Conservation (phyloP, 1,140 invertebrate species). For the Phocides pigmalion region DNA sequence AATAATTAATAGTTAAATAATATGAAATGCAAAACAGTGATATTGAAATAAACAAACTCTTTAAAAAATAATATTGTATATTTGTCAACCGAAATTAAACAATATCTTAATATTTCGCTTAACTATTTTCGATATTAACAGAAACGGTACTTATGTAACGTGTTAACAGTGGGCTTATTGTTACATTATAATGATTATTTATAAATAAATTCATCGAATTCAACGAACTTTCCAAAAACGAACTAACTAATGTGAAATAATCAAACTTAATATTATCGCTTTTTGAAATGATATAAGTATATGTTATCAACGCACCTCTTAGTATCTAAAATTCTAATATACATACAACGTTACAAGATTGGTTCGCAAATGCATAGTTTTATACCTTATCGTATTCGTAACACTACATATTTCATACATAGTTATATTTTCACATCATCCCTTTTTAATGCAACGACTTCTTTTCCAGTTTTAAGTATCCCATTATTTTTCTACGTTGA, state of each 20-base stretch:
- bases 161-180: conserved; percentile 67
- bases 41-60: conserved; percentile 44
- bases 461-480: neutral
- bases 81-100: conserved; percentile 82
- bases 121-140: conserved; percentile 71
- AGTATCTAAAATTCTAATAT: conserved; percentile 72
- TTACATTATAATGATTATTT: conserved; percentile 54
- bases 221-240: conserved; percentile 36
- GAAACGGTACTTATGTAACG: conserved; percentile 57
- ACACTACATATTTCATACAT: conserved; percentile 29
- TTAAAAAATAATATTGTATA: conserved; percentile 79
- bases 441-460: neutral
- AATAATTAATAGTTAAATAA: no score
- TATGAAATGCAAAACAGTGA: no score
- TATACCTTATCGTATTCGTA: conserved; percentile 1
- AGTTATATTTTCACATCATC: conserved; percentile 2
- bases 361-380: conserved; percentile 43
- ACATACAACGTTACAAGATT: conserved; percentile 63
- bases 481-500: no score
- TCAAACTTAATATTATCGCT: conserved; percentile 47
- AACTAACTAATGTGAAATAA: conserved; percentile 47
- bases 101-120: conserved; percentile 75
- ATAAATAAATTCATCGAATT: conserved; percentile 47
- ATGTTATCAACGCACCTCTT: conserved; percentile 69
- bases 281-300: conserved; percentile 46